These are phyloP conservation scores for Parauchenoglanis ngamensis DNA, from an alignment of 2,797 vertebrate species.

Conservation along the genomic window DNA sequence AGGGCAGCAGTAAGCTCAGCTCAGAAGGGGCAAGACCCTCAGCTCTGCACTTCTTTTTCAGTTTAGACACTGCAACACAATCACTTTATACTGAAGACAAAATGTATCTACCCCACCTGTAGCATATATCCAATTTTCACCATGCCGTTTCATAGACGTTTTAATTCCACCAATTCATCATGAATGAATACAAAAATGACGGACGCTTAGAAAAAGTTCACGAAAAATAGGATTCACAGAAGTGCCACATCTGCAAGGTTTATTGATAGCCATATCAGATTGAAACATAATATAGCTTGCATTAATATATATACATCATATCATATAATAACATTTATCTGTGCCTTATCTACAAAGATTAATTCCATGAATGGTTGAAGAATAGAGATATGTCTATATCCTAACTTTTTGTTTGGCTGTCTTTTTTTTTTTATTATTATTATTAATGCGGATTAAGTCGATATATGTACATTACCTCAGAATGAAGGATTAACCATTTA, in stretches of 20 bases:
- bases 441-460: background rate
- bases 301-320: too few species aligned
- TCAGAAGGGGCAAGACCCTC: background rate
- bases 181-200: background rate
- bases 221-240: background rate
- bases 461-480: background rate
- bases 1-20: constrained; percentile 37
- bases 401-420: background rate
- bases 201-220: background rate
- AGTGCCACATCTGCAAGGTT: background rate
- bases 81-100: too few species aligned
- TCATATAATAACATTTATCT: background rate
- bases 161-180: background rate
- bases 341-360: background rate
- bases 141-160: background rate
- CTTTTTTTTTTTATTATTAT: background rate
- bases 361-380: background rate
- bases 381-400: background rate
- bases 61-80: background rate
- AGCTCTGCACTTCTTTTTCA: background rate
- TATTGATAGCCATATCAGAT: background rate
- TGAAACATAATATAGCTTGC: background rate
- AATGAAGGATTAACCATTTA: background rate
- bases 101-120: background rate
- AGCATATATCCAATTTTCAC: background rate